Evolutionary conservation across 2,888 invertebrate species (phyloP).

Genomic region (Epinotia demarniana): DNA sequence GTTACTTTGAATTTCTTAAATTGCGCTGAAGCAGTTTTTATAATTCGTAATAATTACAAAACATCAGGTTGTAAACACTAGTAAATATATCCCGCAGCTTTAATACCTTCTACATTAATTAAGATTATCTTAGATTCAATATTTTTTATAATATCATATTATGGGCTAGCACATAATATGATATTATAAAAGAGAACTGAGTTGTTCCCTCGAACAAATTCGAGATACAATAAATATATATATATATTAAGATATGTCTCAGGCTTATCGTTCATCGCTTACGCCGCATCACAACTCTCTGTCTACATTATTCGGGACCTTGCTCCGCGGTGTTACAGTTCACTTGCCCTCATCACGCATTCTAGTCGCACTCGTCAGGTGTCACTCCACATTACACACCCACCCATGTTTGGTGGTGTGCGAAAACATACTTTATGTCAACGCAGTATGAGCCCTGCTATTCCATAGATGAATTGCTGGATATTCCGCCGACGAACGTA

Average conservation of each 20-base stretch:
- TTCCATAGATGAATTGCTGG: slow-evolving; percentile 8
- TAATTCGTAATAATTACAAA: no score
- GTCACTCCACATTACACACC: slow-evolving; percentile 38
- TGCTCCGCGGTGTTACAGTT: slow-evolving; percentile 35
- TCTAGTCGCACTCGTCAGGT: slow-evolving; percentile 33
- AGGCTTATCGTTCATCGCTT: slow-evolving; percentile 11
- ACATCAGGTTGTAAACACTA: no score
- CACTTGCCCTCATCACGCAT: slow-evolving; percentile 30
- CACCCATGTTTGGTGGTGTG: background rate
- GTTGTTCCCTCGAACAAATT: no score
- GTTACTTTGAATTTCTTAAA: no score
- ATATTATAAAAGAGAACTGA: no score
- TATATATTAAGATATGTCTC: background rate
- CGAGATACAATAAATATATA: background rate
- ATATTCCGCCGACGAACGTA: slow-evolving; percentile 46
- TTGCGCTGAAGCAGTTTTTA: no score
- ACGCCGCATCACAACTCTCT: slow-evolving; percentile 9
- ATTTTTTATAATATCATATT: no score
- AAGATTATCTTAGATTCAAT: no score
- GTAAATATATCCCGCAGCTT: no score
- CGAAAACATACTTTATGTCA: slow-evolving; percentile 6
- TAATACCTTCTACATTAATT: no score
- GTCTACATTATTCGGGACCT: slow-evolving; percentile 28
- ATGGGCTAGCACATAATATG: no score
- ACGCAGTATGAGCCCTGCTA: background rate